A percentile compares a stretch with the other conserved stretches of the same genome.
These are phyloP conservation scores for Xanthorhoe spadicearia DNA, from an alignment of 2,888 invertebrate species.

Conservation along the genomic window DNA sequence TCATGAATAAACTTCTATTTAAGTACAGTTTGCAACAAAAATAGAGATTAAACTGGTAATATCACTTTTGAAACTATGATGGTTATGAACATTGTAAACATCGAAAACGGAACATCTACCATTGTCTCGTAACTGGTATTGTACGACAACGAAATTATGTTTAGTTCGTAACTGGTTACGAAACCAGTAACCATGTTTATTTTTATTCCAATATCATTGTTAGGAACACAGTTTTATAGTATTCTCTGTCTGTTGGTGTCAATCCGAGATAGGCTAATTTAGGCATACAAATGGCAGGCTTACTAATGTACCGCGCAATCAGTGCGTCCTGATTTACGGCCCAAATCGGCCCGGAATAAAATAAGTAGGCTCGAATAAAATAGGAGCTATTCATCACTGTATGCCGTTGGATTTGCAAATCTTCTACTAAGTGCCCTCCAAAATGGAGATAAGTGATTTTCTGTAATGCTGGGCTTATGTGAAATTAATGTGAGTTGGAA, in stretches of 20 bases:
- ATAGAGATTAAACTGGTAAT: background rate
- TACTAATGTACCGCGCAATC: slow-evolving; percentile 53
- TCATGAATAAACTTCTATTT: slow-evolving; percentile 12
- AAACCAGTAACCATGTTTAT: too few species aligned
- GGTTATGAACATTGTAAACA: too few species aligned
- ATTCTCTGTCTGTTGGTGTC: slow-evolving; percentile 3
- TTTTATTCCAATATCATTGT: too few species aligned
- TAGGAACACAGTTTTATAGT: too few species aligned
- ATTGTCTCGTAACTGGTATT: too few species aligned
- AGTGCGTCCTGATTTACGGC: slow-evolving; percentile 53
- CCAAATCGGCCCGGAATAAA: slow-evolving; percentile 50
- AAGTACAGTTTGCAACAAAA: background rate
- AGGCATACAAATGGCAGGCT: slow-evolving; percentile 26
- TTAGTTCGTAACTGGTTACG: too few species aligned
- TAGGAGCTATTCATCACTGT: slow-evolving; percentile 52
- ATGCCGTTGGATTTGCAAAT: slow-evolving; percentile 51
- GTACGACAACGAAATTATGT: too few species aligned
- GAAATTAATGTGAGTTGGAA: slow-evolving; percentile 15
- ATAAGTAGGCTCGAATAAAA: slow-evolving; percentile 54
- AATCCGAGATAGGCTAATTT: slow-evolving; percentile 31
- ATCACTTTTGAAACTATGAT: too few species aligned
- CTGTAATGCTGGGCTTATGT: slow-evolving; percentile 20
- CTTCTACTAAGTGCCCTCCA: slow-evolving; percentile 25
- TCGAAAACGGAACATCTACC: too few species aligned
- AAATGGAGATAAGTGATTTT: slow-evolving; percentile 30